Percentiles rank a stretch among this genome's conserved stretches.
These are phyloP conservation scores for Arothron firmamentum DNA, from an alignment of 2,113 vertebrate species.

Conservation along the genomic window DNA sequence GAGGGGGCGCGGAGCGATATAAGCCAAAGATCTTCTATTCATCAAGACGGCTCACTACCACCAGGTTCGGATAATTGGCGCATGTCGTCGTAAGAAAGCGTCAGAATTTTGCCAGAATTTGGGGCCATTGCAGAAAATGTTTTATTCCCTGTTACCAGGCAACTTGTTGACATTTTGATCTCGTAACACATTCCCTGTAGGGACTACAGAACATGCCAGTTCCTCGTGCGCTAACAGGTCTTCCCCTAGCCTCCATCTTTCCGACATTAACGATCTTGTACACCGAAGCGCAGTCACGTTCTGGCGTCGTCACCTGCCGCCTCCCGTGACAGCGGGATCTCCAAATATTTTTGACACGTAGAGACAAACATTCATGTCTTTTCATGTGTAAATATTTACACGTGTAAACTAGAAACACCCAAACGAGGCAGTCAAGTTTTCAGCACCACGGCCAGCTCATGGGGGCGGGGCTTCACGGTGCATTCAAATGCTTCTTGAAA, in stretches of 20 bases:
- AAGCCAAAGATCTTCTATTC: conserved; percentile 31
- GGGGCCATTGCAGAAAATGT: too few species aligned
- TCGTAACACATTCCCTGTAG: too few species aligned
- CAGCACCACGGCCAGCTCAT: conserved; percentile 55
- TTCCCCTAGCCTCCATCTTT: neutral
- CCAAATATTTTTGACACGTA: neutral
- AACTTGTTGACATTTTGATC: too few species aligned
- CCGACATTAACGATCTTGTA: conserved; percentile 8
- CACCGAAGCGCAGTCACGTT: neutral
- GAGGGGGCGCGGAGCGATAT: neutral
- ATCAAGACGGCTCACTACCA: conserved; percentile 3
- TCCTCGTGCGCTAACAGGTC: too few species aligned
- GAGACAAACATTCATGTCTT: neutral
- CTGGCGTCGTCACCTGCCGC: neutral
- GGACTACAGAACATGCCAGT: too few species aligned
- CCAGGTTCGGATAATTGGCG: too few species aligned
- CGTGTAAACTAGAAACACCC: neutral
- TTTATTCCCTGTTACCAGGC: too few species aligned
- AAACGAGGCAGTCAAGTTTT: conserved; percentile 1
- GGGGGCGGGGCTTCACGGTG: neutral
- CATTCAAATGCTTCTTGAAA: conserved; percentile 3
- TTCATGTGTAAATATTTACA: neutral
- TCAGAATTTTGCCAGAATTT: too few species aligned
- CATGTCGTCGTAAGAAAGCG: too few species aligned
- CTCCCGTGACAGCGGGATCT: too few species aligned